Evolutionary conservation across 2,888 invertebrate species (phyloP).

Genomic region (Lithosia quadra): DNA sequence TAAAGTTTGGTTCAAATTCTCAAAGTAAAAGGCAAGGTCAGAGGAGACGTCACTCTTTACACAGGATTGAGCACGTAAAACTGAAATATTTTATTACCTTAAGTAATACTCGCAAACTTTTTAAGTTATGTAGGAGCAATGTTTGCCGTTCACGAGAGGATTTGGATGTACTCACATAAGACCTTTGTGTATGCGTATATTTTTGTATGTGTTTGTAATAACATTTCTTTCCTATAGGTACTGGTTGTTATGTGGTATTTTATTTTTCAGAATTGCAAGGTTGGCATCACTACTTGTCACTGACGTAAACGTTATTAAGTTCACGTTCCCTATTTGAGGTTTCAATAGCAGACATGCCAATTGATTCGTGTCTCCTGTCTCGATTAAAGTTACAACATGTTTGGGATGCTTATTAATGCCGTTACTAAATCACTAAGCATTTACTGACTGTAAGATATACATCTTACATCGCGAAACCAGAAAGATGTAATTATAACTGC

Average conservation of each 20-base stretch:
- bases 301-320: slow-evolving; percentile 10
- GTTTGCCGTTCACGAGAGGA: background rate
- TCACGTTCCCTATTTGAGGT: slow-evolving; percentile 10
- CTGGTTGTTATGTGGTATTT: background rate
- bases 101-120: slow-evolving; percentile 4
- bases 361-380: slow-evolving; percentile 1
- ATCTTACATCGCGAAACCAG: too few relatives aligned
- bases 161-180: background rate
- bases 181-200: background rate
- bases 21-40: slow-evolving; percentile 17
- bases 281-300: background rate
- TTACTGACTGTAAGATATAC: background rate
- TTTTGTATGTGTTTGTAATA: background rate
- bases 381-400: background rate
- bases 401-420: background rate
- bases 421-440: background rate
- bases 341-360: slow-evolving; percentile 10
- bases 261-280: background rate
- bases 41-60: slow-evolving; percentile 5
- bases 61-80: background rate
- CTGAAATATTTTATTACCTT: slow-evolving; percentile 4
- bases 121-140: slow-evolving; percentile 3
- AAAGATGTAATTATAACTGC: too few relatives aligned
- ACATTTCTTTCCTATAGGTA: background rate
- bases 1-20: background rate